phyloP scores from a whole-genome alignment of 1,140 invertebrate genomes.

The Drosophila baimaii region DNA sequence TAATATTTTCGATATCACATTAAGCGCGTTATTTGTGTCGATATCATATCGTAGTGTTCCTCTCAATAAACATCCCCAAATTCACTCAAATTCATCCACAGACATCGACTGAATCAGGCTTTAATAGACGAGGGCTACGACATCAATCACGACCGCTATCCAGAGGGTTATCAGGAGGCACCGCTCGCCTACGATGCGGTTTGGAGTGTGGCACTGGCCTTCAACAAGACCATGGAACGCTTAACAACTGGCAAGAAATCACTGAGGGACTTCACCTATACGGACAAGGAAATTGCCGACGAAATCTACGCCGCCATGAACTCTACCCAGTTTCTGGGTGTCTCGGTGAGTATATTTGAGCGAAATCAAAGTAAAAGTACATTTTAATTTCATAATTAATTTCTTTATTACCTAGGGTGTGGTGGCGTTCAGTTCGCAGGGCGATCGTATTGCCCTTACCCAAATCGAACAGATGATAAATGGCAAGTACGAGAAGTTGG shows the following conservation, averaged over 20 bases:
- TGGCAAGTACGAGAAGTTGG: conserved; percentile 97
- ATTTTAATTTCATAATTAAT: background rate
- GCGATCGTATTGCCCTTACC: conserved; percentile 99
- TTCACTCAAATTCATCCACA: too few species aligned
- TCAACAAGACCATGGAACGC: conserved; percentile 97
- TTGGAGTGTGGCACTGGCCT: conserved; percentile 98
- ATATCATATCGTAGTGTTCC: too few species aligned
- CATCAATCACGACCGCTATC: conserved; percentile 92
- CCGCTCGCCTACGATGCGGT: conserved; percentile 99
- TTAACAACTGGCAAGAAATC: conserved; percentile 90
- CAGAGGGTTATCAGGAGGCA: conserved; percentile 98
- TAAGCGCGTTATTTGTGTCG: too few species aligned
- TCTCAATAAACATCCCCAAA: conserved; percentile 86
- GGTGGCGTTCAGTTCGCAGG: conserved; percentile 98
- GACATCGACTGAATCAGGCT: conserved; percentile 91
- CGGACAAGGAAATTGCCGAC: conserved; percentile 96
- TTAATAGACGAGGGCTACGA: conserved; percentile 92
- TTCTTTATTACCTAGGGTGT: conserved; percentile 88
- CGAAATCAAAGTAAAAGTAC: background rate
- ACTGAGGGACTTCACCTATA: conserved; percentile 98
- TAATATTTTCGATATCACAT: too few species aligned
- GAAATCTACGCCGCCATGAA: conserved; percentile 99
- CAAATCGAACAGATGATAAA: conserved; percentile 99
- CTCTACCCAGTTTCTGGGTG: conserved; percentile 97
- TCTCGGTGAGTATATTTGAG: conserved; percentile 91